Percentiles rank a stretch among this genome's conserved stretches.
These are phyloP conservation scores for Channa striata DNA, from an alignment of 2,797 vertebrate genomes.

Conservation along the genomic window DNA sequence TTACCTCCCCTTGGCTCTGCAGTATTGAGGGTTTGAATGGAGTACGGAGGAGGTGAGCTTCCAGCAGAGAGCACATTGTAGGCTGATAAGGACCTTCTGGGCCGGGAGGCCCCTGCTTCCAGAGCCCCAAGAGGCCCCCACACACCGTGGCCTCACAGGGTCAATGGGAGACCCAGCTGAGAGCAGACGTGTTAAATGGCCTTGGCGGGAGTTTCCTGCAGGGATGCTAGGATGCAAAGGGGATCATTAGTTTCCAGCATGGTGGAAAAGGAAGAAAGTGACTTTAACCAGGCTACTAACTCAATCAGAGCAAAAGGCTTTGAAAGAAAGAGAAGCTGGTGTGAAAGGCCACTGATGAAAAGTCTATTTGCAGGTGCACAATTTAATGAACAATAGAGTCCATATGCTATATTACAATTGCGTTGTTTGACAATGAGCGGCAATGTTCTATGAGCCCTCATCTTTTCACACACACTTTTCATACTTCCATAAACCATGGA, in stretches of 20 bases:
- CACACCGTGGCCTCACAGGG: slow-evolving; percentile 79
- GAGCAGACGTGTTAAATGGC: slow-evolving; percentile 83
- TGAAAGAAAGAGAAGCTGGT: slow-evolving; percentile 66
- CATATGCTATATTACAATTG: slow-evolving; percentile 37
- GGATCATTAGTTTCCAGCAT: slow-evolving; percentile 85
- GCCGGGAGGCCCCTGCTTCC: slow-evolving; percentile 73
- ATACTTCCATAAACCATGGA: slow-evolving; percentile 63
- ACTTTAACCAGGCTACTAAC: slow-evolving; percentile 83
- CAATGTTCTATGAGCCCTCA: slow-evolving; percentile 32
- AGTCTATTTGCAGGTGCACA: slow-evolving; percentile 75
- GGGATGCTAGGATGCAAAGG: slow-evolving; percentile 72
- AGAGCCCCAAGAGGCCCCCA: slow-evolving; percentile 77
- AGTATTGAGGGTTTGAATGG: slow-evolving; percentile 84
- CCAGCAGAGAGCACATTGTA: slow-evolving; percentile 86
- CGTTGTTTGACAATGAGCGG: slow-evolving; percentile 38
- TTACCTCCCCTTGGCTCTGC: slow-evolving; percentile 79
- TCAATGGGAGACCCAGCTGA: slow-evolving; percentile 83
- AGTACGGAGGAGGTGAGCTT: slow-evolving; percentile 75
- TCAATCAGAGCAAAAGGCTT: slow-evolving; percentile 80
- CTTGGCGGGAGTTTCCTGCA: slow-evolving; percentile 83
- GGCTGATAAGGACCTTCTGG: slow-evolving; percentile 78
- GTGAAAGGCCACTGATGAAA: slow-evolving; percentile 58
- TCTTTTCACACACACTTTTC: slow-evolving; percentile 60
- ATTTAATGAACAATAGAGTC: slow-evolving; percentile 45
- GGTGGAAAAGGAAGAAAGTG: slow-evolving; percentile 83